phyloP scores from a whole-genome alignment of 2,888 invertebrate genomes.

The Tipula lateralis region DNA sequence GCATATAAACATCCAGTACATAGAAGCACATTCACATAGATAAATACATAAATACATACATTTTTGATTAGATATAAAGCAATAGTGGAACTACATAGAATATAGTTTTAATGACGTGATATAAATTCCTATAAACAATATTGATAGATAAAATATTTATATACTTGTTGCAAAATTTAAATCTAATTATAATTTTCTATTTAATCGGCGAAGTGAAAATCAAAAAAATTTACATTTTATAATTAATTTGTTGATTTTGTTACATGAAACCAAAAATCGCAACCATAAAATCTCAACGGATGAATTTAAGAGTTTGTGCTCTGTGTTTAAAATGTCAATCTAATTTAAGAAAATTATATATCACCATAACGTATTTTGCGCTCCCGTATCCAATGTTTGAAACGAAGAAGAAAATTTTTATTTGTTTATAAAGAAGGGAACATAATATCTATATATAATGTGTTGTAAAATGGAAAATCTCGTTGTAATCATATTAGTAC shows the following conservation, averaged over 20 bases:
- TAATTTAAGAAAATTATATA: conserved; percentile 11
- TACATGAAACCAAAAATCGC: neutral
- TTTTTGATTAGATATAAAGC: neutral
- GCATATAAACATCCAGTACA: neutral
- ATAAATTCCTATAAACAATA: neutral
- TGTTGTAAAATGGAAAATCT: no score
- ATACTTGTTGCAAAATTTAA: neutral
- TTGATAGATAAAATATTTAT: neutral
- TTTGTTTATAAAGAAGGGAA: no score
- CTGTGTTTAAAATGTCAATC: neutral
- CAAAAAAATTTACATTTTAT: conserved; percentile 6
- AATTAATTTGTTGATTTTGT: conserved; percentile 19
- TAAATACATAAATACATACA: neutral
- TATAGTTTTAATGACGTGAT: neutral
- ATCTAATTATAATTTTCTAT: neutral
- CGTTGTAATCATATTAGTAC: no score
- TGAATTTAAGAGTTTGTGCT: neutral
- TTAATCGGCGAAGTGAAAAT: neutral
- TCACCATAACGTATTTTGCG: neutral
- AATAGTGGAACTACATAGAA: neutral
- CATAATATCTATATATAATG: no score
- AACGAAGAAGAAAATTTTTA: neutral
- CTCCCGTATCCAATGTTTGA: neutral
- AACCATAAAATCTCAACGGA: neutral
- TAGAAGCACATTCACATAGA: neutral